Evolutionary conservation across 1,140 invertebrate species (phyloP), one percentile per base, ranked within the genome.

Genomic region (Metopolophium dirhodum): DNA sequence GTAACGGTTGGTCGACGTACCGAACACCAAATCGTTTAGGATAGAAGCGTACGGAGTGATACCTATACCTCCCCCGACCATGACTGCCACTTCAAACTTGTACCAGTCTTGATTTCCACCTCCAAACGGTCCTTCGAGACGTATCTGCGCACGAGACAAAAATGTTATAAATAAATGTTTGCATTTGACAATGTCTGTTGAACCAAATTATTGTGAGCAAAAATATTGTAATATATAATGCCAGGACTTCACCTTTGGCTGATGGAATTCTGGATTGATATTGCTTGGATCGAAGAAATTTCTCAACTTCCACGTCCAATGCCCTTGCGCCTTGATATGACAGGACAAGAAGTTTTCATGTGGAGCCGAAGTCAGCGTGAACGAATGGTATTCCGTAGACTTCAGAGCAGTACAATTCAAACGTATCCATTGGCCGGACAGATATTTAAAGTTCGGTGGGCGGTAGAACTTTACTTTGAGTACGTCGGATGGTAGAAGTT

Each of bases 21-120:
- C 98, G 95, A 99, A 99, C 0, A 99, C 98, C 77, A 99, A 96
- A 95, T 99, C 99, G 94, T 99, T 99, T 20, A 99, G 96, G 94
- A 99, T 99, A 3, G 99, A 99, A 6, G 99, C 99, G 95, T 99
- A 99, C 0, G 99, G 99, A 0, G 99, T 99, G 0, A 99, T 99
- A 0, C 99, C 99, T 94, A 99, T 99, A 26, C 99, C 99, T 23
- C 99, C 99, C 0, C 99, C 99, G 6, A 99, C 98, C 98, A 99
- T 99, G 14, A 99, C 98, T 3, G 99, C 99, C 18, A 99, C 98
- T 95, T 99, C 98, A 94, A 99, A 99, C 95, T 99, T 99, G 95
- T 99, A 99, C 99, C 99, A 99, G 95, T 99, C 99, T 95, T 99
- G 99, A 95, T 99, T 99, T 6, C 99, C 99, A 45, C 99, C 99